A percentile compares a stretch with the other conserved stretches of the same genome.
Conservation (phyloP, 2,888 invertebrate species). For the Euplexia lucipara region DNA sequence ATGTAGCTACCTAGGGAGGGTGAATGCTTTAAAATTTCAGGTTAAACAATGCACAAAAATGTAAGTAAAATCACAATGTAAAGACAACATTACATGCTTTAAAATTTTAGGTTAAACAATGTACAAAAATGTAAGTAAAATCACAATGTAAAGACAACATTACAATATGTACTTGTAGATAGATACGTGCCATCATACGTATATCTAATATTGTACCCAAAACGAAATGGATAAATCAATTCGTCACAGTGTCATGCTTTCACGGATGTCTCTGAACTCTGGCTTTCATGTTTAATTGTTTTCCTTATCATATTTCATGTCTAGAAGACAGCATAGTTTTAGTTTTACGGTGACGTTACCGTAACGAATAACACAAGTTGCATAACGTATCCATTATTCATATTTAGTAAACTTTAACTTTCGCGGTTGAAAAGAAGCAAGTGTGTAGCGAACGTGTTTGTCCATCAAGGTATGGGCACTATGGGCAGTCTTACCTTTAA, state of each 20-base stretch:
- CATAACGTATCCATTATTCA: slow-evolving; percentile 54
- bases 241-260: slow-evolving; percentile 8
- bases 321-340: slow-evolving; percentile 9
- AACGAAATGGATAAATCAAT: slow-evolving; percentile 14
- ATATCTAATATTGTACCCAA: too few species aligned
- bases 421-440: slow-evolving; percentile 36
- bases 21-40: too few species aligned
- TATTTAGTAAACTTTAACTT: slow-evolving; percentile 54
- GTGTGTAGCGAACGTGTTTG: neutral
- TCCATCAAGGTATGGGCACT: neutral
- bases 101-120: too few species aligned
- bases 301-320: slow-evolving; percentile 9
- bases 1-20: too few species aligned
- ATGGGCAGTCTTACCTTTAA: neutral
- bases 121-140: too few species aligned
- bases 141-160: too few species aligned
- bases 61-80: too few species aligned
- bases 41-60: too few species aligned
- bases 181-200: too few species aligned
- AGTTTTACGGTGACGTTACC: slow-evolving; percentile 33
- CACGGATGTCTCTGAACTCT: slow-evolving; percentile 4
- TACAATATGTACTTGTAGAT: too few species aligned
- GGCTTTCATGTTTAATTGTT: slow-evolving; percentile 11
- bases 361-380: slow-evolving; percentile 28
- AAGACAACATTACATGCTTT: too few species aligned